Conservation (phyloP, 1,140 invertebrate species). For the Sipha flava region DNA sequence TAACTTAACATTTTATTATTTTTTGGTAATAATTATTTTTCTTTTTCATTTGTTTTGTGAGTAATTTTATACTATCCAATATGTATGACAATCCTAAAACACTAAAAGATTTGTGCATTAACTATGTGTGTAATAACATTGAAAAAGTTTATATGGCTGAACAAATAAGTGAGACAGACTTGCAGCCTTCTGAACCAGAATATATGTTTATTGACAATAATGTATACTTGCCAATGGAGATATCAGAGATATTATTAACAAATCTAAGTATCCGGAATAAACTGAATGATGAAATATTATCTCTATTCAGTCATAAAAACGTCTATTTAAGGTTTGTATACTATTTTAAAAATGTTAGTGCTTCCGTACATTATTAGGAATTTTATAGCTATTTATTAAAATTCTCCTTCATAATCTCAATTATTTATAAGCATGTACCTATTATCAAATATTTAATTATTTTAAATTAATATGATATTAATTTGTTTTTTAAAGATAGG, state of each 20-base stretch:
- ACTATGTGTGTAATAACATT: constrained; percentile 62
- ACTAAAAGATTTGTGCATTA: constrained; percentile 59
- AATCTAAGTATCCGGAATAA: constrained; percentile 56
- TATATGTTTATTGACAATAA: constrained; percentile 53
- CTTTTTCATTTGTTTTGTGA: not conserved
- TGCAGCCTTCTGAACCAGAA: constrained; percentile 26
- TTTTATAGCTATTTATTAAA: not conserved
- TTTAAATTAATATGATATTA: no score
- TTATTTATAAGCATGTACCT: no score
- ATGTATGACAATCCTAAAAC: constrained; percentile 58
- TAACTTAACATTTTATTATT: not conserved
- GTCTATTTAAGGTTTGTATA: constrained; percentile 50
- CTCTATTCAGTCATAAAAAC: constrained; percentile 57
- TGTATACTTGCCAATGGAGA: constrained; percentile 56
- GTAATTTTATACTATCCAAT: constrained; percentile 26
- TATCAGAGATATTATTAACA: constrained; percentile 58
- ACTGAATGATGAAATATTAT: constrained; percentile 56
- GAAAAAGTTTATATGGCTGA: constrained; percentile 49
- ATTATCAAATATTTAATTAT: no score
- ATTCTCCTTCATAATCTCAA: no score
- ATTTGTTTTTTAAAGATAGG: no score
- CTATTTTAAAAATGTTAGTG: no score
- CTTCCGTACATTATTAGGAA: no score
- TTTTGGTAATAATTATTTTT: not conserved
- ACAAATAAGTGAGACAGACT: not conserved